Base-by-base conservation (phyloP, 2,888 invertebrate genomes). In the Epinotia bilunana region DNA sequence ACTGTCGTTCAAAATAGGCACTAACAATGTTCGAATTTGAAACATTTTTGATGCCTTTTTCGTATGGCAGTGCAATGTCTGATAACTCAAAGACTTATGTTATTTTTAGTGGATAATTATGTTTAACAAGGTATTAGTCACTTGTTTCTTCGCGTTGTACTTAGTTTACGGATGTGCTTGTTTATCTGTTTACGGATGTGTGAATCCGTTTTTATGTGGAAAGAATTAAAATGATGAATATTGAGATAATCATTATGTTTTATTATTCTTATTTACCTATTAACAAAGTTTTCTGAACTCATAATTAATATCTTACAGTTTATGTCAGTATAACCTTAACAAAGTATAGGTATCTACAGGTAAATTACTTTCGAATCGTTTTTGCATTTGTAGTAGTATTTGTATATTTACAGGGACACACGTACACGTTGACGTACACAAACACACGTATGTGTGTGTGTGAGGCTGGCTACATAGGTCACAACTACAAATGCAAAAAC, bases 221-320 rank as follows among this genome's bases (percentile, higher is more conserved):
- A 84, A 91, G 87, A 91, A 92, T 91, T 90, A 92, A 90, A 87
- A 87, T 86, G 86, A 90, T 87, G 87, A 87, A 88, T 89, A 88
- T 87, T 89, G 83, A 90, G 88, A 85, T 80, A 83, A 84, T 77
- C 80, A 70, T 73, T 76, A 77, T 83, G 84, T 88, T 92, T 93
- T 82, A 86, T 63, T 63, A 43, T 61, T 70, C 5, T 61, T 69
- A 43, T 23, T 28, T 74, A 43, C 18, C 53, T 70, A 61, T 39
- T 3, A 28, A 28, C 23, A 28, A 3, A 28, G 23, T 28, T 28
- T 3, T 28, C 23, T 28, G 1, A 28, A 28, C 1, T 28, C 23
- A 28, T 1, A 28, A 28, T 20, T 20, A 20, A 20, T 20, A 20
- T 28, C 23, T 28, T 28, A 28, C 23, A 28, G 23, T 28, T 28